A percentile compares a stretch with the other conserved stretches of the same genome.
These are phyloP conservation scores for Apteryx mantelli DNA, from an alignment of 2,113 vertebrate genomes.

Conservation along the genomic window DNA sequence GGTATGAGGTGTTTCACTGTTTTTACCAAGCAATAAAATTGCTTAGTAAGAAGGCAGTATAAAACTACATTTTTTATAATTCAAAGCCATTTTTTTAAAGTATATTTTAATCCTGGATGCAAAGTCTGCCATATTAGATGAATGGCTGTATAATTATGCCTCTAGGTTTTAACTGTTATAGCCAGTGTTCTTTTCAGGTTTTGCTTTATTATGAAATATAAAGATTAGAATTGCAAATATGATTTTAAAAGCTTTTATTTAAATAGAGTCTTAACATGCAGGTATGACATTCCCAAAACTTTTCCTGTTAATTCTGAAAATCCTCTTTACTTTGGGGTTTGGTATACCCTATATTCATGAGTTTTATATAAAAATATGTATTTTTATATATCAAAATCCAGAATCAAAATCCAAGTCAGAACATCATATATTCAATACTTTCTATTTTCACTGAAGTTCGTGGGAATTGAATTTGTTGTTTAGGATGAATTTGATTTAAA, in stretches of 20 bases:
- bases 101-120: conserved; percentile 4
- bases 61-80: conserved; percentile 1
- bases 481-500: not conserved
- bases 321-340: not conserved
- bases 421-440: not conserved
- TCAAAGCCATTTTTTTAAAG: not conserved
- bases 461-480: not conserved
- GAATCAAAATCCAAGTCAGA: not conserved
- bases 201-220: not conserved
- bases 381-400: too few relatives aligned
- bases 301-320: not conserved
- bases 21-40: conserved; percentile 30
- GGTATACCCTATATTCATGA: not conserved
- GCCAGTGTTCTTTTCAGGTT: not conserved
- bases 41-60: not conserved
- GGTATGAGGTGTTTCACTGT: conserved; percentile 13
- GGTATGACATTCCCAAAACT: conserved; percentile 11
- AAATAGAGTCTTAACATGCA: conserved; percentile 7
- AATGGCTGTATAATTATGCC: not conserved
- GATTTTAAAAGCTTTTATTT: conserved; percentile 51
- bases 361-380: not conserved
- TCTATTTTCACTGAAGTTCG: not conserved
- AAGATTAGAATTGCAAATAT: conserved; percentile 25
- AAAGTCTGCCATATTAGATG: conserved; percentile 6
- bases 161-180: conserved; percentile 20